Base-by-base conservation (phyloP, 92 coral and sea anemone species). In the Palythoa grandis region DNA sequence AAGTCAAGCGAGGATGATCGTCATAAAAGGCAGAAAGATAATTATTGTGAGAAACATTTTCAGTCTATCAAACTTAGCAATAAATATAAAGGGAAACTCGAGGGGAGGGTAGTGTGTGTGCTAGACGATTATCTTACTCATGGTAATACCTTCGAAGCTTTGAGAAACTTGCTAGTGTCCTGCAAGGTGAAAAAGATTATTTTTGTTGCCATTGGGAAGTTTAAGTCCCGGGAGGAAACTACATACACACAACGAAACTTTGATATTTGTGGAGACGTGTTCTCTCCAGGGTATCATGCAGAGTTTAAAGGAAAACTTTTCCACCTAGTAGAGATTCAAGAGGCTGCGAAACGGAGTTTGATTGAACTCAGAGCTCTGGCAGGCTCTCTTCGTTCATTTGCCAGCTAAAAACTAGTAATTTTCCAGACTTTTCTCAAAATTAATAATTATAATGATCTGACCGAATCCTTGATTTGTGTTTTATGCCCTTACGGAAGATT, bases 121-220 rank as follows among this genome's bases (percentile, higher is more conserved):
- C 2, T 89, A 11, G 92, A 89, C 48, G 92, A 89, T 65, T 89
- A 85, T 23, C 56, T 89, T 0, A 89, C 29, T 0, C 40, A 35
- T 20, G 87, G 84, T 0, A 86, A 78, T 25, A 89, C 86, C 7
- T 89, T 89, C n/a, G 92, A 89, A 52, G 53, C 78, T 1, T 48
- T 89, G 4, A 13, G 92, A 50, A 89, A 86, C 65, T 40, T 89
- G 12, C 53, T 89, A 3, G 87, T 89, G 52, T 47, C 82, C 13
- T 89, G 92, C 47, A 1, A 22, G 38, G 89, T 89, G 1, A 78
- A 50, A 39, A 65, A 89, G 50, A 89, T 90, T 7, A 86, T 90
- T 3, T 82, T 86, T 76, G 85, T 90, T 86, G 82, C 92, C 3
- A 86, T 90, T 4, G 92, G 92, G 24, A 90, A 90, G 73, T 90